A percentile compares a stretch with the other conserved stretches of the same genome.
These are phyloP conservation scores for Apistogramma diplotaenia DNA, from an alignment of 2,113 vertebrate genomes.

Conservation along the genomic window DNA sequence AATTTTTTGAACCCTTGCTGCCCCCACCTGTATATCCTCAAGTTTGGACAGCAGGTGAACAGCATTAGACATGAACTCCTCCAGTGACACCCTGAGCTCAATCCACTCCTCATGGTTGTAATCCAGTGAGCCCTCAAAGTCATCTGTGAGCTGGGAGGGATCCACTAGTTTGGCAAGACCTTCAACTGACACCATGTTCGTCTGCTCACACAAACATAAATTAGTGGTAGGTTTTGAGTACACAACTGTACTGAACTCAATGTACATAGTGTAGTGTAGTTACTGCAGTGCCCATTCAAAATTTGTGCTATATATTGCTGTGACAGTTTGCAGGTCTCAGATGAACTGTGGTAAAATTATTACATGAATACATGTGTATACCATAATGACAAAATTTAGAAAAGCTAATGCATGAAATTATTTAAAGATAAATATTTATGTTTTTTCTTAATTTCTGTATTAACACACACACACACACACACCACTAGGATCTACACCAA, in stretches of 20 bases:
- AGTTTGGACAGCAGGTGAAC: slow-evolving; percentile 92
- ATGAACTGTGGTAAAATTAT: too few relatives aligned
- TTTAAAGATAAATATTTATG: not conserved
- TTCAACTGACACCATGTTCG: slow-evolving; percentile 97
- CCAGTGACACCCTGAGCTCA: slow-evolving; percentile 89
- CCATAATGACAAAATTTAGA: not conserved
- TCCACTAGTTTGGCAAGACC: slow-evolving; percentile 95
- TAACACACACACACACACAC: too few relatives aligned
- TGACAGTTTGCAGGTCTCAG: too few relatives aligned
- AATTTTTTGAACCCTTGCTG: not conserved
- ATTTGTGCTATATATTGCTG: not conserved
- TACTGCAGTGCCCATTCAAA: not conserved
- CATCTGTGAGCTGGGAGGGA: slow-evolving; percentile 95
- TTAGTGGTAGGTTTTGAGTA: not conserved
- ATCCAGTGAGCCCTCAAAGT: slow-evolving; percentile 96
- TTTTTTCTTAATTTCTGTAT: too few relatives aligned
- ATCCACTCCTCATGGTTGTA: slow-evolving; percentile 99
- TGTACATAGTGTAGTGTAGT: not conserved
- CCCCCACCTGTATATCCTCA: slow-evolving; percentile 86
- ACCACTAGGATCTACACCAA: too few relatives aligned
- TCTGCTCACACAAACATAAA: slow-evolving; percentile 73
- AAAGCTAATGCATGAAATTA: not conserved
- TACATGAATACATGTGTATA: not conserved
- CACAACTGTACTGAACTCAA: not conserved
- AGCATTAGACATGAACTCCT: slow-evolving; percentile 95